phyloP scores from a whole-genome alignment of 2,888 invertebrate species.

The Hedya salicella region DNA sequence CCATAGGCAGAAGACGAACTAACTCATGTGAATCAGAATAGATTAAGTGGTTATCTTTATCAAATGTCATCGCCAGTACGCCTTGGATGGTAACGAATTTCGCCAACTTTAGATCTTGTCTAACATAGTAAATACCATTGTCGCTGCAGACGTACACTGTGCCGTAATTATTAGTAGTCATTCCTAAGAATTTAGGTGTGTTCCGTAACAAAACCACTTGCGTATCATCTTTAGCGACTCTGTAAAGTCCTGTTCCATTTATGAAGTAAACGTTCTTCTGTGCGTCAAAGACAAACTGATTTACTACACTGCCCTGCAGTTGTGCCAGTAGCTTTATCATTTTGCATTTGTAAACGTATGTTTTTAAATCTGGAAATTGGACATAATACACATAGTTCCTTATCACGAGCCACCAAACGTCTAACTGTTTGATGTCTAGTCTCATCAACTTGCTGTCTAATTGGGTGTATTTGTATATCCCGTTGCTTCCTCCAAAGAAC shows the following conservation, averaged over 20 bases:
- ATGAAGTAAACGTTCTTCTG: constrained; percentile 68
- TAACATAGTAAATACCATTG: constrained; percentile 69
- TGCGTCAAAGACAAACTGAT: constrained; percentile 71
- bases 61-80: constrained; percentile 70
- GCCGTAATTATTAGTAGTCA: constrained; percentile 66
- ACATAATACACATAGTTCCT: constrained; percentile 67
- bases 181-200: constrained; percentile 63
- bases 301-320: constrained; percentile 57
- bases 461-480: constrained; percentile 69
- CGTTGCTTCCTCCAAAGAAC: constrained; percentile 74
- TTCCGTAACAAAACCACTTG: constrained; percentile 55
- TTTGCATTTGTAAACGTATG: constrained; percentile 63
- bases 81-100: constrained; percentile 63
- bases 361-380: constrained; percentile 69
- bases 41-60: constrained; percentile 67
- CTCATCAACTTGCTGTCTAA: constrained; percentile 56
- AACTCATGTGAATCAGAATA: constrained; percentile 74
- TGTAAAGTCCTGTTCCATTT: constrained; percentile 69
- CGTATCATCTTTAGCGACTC: constrained; percentile 53
- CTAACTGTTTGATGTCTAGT: constrained; percentile 63
- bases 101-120: constrained; percentile 65
- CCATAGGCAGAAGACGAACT: constrained; percentile 48
- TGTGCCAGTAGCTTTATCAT: constrained; percentile 54
- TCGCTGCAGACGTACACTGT: constrained; percentile 68
- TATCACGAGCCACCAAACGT: constrained; percentile 74